A percentile compares a stretch with the other conserved stretches of the same genome.
phyloP scores from a whole-genome alignment of 2,888 invertebrate species.

The Dendrolimus pini region DNA sequence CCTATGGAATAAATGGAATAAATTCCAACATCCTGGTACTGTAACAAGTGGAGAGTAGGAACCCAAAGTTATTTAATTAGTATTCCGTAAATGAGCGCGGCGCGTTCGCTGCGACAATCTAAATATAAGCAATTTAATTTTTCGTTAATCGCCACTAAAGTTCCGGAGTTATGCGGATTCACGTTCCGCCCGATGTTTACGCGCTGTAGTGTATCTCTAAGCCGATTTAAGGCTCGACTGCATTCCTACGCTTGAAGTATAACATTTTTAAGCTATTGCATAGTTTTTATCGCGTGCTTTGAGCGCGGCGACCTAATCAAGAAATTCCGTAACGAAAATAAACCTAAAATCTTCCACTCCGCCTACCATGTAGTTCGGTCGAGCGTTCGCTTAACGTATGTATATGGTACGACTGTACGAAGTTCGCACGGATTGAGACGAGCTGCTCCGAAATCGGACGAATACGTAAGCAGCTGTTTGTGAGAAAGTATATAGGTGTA shows the following conservation, averaged over 20 bases:
- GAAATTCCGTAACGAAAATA: too few relatives aligned
- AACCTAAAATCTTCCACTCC: too few relatives aligned
- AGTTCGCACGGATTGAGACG: too few relatives aligned
- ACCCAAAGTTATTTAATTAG: conserved; percentile 43
- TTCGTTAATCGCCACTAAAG: conserved; percentile 32
- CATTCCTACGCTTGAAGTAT: not conserved
- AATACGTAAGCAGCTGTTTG: too few relatives aligned
- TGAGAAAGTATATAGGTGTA: too few relatives aligned
- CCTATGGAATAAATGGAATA: not conserved
- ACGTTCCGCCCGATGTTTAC: conserved; percentile 17
- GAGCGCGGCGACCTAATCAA: too few relatives aligned
- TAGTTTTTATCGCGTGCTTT: too few relatives aligned
- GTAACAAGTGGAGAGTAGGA: conserved; percentile 5
- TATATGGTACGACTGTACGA: too few relatives aligned
- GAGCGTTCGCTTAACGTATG: too few relatives aligned
- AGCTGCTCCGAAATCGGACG: too few relatives aligned
- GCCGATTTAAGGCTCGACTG: not conserved
- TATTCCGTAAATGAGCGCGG: conserved; percentile 31
- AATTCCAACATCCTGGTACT: not conserved
- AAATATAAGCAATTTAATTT: conserved; percentile 34
- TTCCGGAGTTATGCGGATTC: conserved; percentile 27
- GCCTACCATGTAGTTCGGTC: too few relatives aligned
- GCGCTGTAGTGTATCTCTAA: conserved; percentile 8
- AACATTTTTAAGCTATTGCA: too few relatives aligned
- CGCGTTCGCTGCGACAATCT: conserved; percentile 23